Evolutionary conservation across 2,113 vertebrate genomes (phyloP).

Genomic region (Sterrhoptilus dennistouni): DNA sequence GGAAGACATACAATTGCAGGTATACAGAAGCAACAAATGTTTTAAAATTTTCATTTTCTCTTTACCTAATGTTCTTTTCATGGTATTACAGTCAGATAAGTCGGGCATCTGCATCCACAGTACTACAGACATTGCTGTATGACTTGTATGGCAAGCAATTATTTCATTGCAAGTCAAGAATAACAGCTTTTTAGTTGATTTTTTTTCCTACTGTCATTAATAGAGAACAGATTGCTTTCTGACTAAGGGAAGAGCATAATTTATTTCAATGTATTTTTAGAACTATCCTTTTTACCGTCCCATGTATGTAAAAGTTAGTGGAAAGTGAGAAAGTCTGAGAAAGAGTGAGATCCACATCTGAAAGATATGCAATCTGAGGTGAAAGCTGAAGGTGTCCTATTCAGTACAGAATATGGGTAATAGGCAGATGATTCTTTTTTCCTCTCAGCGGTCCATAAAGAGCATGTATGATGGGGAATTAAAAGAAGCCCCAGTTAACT

Average conservation of each 20-base stretch:
- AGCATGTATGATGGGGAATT: neutral
- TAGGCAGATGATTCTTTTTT: neutral
- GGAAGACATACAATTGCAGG: neutral
- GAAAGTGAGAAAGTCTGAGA: neutral
- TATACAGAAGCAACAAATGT: neutral
- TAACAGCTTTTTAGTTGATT: neutral
- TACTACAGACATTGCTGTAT: neutral
- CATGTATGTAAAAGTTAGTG: neutral
- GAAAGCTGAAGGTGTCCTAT: neutral
- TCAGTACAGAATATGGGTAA: neutral
- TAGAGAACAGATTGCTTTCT: neutral
- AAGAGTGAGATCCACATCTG: neutral
- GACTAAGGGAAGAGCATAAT: neutral
- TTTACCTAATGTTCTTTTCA: neutral
- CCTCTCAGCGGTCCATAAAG: neutral
- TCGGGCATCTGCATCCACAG: neutral
- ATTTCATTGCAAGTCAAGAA: neutral
- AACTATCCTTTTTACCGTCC: neutral
- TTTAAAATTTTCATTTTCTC: neutral
- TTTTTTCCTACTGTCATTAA: neutral
- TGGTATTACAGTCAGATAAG: neutral
- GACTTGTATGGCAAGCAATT: neutral
- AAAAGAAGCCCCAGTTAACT: neutral
- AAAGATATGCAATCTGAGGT: neutral
- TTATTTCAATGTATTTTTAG: neutral